Conservation (phyloP, 2,888 invertebrate species). For the Dilophus febrilis region DNA sequence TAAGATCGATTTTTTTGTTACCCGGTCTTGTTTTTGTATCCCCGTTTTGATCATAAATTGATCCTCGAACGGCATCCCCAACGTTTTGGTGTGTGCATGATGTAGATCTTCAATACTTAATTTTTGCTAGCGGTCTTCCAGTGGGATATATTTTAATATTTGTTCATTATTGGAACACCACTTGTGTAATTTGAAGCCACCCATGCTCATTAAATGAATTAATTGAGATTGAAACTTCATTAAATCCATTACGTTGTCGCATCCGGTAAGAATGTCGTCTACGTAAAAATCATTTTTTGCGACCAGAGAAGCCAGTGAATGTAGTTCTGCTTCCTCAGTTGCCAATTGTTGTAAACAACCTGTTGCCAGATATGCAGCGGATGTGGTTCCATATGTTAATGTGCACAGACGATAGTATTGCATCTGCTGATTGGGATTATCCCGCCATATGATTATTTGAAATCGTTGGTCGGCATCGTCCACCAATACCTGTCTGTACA, state of each 20-base stretch:
- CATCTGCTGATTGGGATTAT: constrained; percentile 5
- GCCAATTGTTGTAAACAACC: no score
- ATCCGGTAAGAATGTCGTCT: constrained; percentile 7
- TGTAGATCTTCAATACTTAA: no score
- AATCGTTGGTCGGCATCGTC: constrained; percentile 8
- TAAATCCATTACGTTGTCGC: neutral
- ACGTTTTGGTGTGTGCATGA: no score
- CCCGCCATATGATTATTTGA: constrained; percentile 12
- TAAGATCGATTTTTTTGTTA: neutral
- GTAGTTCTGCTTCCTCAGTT: no score
- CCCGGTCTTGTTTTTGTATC: no score
- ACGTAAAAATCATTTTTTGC: neutral
- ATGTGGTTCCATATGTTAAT: constrained; percentile 10
- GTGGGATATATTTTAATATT: constrained; percentile 1
- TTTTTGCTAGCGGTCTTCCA: no score
- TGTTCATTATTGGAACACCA: constrained; percentile 6
- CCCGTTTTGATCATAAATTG: no score
- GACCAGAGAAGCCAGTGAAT: constrained; percentile 3
- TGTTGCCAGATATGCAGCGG: constrained; percentile 11
- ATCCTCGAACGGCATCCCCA: no score
- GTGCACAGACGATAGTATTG: constrained; percentile 7
- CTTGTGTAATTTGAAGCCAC: neutral
- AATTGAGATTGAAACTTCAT: neutral
- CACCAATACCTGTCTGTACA: constrained; percentile 13
- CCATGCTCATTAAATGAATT: neutral